Percentiles rank a stretch among this genome's conserved stretches.
These are phyloP conservation scores for Dynastes grantii DNA, from an alignment of 2,888 invertebrate genomes.

Conservation along the genomic window DNA sequence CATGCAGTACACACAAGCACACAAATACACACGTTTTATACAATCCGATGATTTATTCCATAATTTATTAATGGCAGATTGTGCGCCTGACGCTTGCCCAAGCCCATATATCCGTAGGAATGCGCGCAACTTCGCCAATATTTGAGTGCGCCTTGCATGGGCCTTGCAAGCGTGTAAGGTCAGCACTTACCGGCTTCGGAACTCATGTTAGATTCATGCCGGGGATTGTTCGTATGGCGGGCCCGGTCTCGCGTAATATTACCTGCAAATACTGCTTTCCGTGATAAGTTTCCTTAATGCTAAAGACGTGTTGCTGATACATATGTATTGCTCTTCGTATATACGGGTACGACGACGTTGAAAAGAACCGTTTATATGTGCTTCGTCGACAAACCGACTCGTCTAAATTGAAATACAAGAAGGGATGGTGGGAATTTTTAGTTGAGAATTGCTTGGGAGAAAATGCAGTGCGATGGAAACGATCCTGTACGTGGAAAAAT, in stretches of 20 bases:
- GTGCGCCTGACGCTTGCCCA: not conserved
- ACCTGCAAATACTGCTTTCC: slow-evolving; percentile 37
- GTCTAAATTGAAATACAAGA: slow-evolving; percentile 1
- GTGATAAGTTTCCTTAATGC: slow-evolving; percentile 13
- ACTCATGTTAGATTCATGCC: slow-evolving; percentile 57
- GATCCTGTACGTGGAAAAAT: not conserved
- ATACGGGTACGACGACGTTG: not conserved
- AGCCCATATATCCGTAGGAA: not conserved
- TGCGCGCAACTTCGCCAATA: slow-evolving; percentile 11
- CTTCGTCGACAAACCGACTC: not conserved
- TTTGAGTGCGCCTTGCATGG: slow-evolving; percentile 1
- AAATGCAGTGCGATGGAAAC: not conserved
- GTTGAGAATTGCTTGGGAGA: not conserved
- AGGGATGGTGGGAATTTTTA: not conserved
- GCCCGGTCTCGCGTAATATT: slow-evolving; percentile 44
- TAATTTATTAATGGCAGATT: slow-evolving; percentile 11
- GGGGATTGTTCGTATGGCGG: slow-evolving; percentile 53
- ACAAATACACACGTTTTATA: not conserved
- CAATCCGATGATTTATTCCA: slow-evolving; percentile 17
- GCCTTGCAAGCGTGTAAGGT: slow-evolving; percentile 5
- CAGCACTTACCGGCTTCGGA: slow-evolving; percentile 43
- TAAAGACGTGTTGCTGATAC: not conserved
- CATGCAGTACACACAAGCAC: not conserved
- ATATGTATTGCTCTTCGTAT: slow-evolving; percentile 1
- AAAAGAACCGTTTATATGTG: too few relatives aligned